These are phyloP conservation scores for Euura saliciscinereae DNA, from an alignment of 1,140 invertebrate genomes.

Conservation along the genomic window DNA sequence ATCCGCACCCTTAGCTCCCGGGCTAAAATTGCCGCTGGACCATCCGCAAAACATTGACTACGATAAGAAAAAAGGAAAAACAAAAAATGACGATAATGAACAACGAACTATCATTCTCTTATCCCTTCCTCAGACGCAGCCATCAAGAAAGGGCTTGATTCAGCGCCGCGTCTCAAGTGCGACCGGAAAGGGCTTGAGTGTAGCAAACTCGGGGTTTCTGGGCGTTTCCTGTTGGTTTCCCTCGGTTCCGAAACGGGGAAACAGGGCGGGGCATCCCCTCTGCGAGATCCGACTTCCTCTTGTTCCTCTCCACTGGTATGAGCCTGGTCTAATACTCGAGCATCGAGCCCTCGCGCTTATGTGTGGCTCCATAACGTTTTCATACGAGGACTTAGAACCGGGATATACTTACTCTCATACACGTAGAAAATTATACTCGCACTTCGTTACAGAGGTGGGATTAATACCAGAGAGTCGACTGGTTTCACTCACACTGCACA, in stretches of 20 bases:
- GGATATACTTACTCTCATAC: no score
- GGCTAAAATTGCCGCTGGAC: no score
- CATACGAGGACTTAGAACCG: no score
- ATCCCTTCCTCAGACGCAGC: background rate
- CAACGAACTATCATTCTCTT: no score
- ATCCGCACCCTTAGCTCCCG: no score
- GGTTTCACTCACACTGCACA: background rate
- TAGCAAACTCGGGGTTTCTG: background rate
- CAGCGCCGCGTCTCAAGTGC: background rate
- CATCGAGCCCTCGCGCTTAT: no score
- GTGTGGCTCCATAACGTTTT: no score
- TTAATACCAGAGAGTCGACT: background rate
- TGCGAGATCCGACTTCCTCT: background rate
- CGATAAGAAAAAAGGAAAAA: no score
- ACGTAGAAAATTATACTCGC: no score
- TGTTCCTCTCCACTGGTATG: background rate
- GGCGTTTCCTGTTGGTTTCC: conserved; percentile 1
- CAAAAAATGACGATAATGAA: no score
- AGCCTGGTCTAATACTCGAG: no score
- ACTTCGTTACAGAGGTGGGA: background rate
- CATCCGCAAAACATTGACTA: no score
- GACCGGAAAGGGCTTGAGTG: background rate
- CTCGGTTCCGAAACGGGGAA: background rate
- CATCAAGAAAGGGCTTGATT: conserved; percentile 5
- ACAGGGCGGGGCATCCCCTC: background rate